These are phyloP conservation scores for Macrobrachium rosenbergii DNA, from an alignment of 1,140 invertebrate genomes.

Conservation along the genomic window DNA sequence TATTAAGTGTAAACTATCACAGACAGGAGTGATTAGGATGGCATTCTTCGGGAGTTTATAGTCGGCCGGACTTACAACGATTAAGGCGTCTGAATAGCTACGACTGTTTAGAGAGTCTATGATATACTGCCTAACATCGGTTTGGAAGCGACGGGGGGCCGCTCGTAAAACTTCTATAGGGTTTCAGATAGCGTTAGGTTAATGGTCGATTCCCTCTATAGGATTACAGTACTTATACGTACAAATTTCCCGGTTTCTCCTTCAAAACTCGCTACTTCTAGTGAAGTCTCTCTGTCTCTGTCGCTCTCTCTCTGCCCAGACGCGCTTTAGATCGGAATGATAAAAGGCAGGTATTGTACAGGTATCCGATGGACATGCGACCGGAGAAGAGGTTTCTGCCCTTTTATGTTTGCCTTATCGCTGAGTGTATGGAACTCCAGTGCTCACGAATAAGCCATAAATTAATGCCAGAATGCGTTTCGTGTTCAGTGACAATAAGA, in stretches of 20 bases:
- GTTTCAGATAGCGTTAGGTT: constrained; percentile 19
- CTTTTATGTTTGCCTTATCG: too few species aligned
- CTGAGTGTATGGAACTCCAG: too few species aligned
- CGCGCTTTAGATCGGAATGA: too few species aligned
- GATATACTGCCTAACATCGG: constrained; percentile 19
- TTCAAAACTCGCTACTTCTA: not conserved
- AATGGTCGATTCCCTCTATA: not conserved
- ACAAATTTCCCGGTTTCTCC: not conserved
- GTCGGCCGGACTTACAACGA: not conserved
- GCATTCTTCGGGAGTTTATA: constrained; percentile 22
- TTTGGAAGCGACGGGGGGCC: constrained; percentile 8
- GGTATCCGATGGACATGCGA: too few species aligned
- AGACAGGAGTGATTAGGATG: constrained; percentile 18
- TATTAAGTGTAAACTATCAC: constrained; percentile 24
- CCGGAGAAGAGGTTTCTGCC: too few species aligned
- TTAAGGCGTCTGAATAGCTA: constrained; percentile 4
- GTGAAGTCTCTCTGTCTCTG: constrained; percentile 10
- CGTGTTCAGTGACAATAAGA: too few species aligned
- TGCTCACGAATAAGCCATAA: too few species aligned
- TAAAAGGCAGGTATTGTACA: too few species aligned
- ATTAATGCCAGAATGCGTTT: too few species aligned
- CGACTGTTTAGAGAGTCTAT: constrained; percentile 17
- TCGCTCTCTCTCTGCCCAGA: constrained; percentile 3
- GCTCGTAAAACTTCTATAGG: constrained; percentile 35
- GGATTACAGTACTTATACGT: not conserved